Percentiles rank a stretch among this genome's conserved stretches.
phyloP scores from a whole-genome alignment of 23 tunicate species.

The Ciona savignyi region DNA sequence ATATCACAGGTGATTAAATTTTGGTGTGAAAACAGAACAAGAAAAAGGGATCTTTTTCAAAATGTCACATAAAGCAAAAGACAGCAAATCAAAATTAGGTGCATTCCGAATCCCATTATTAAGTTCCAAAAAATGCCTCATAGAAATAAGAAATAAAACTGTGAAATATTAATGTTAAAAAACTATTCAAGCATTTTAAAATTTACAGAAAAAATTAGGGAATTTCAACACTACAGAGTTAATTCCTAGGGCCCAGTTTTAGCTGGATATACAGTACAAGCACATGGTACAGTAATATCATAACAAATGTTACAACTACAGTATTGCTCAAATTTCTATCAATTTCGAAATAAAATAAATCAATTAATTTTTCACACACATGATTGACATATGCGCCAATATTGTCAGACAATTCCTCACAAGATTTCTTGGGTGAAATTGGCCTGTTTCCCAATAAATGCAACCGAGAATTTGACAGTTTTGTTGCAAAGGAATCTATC shows the following conservation, averaged over 20 bases:
- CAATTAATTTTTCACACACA: background rate
- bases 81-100: no score
- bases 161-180: no score
- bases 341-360: background rate
- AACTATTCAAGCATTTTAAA: no score
- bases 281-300: conserved; percentile 9
- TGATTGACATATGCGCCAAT: background rate
- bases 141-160: no score
- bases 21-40: no score
- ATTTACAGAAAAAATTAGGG: background rate
- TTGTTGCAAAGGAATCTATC: background rate
- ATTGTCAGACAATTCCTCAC: background rate
- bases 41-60: no score
- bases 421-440: background rate
- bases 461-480: background rate
- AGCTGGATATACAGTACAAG: conserved; percentile 2
- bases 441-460: background rate
- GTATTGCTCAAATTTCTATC: background rate
- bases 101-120: no score
- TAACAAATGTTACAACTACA: conserved; percentile 4
- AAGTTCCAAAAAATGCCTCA: no score
- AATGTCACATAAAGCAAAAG: no score
- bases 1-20: no score
- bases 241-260: background rate
- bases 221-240: background rate